Evolutionary conservation across 64 coral and sea anemone genomes (phyloP).

Genomic region (Actinia equina): DNA sequence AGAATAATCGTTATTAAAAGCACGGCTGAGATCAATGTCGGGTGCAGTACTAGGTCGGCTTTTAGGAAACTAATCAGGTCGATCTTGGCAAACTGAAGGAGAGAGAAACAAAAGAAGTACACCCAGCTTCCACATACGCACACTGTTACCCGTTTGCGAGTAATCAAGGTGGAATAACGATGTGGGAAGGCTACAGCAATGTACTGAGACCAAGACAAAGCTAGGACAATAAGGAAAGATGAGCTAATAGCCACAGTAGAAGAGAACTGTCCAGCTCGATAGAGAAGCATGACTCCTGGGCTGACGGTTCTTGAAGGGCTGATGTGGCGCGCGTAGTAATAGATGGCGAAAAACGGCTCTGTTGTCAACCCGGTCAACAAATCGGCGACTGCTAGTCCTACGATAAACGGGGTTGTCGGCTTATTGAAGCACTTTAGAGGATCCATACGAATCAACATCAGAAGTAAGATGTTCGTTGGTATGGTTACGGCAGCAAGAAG

Average conservation of each 20-base stretch:
- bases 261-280: constrained; percentile 38
- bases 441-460: constrained; percentile 62
- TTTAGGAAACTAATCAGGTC: constrained; percentile 36
- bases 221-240: constrained; percentile 71
- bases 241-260: constrained; percentile 92
- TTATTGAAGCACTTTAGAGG: constrained; percentile 58
- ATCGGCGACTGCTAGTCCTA: constrained; percentile 77
- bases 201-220: constrained; percentile 71
- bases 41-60: constrained; percentile 69
- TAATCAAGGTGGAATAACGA: constrained; percentile 57
- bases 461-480: constrained; percentile 58
- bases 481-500: constrained; percentile 61
- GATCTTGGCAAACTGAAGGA: constrained; percentile 57
- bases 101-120: constrained; percentile 66
- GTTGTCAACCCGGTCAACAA: constrained; percentile 70
- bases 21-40: constrained; percentile 58
- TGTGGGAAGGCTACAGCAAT: constrained; percentile 77
- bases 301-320: neutral
- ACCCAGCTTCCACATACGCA: constrained; percentile 63
- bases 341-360: constrained; percentile 71
- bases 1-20: constrained; percentile 51
- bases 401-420: constrained; percentile 60
- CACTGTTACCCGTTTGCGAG: constrained; percentile 26
- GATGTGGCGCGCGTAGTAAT: constrained; percentile 44
- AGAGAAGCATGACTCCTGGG: neutral